Base-by-base conservation (phyloP, 2,113 vertebrate genomes). In the Haplochromis vanheusdeni region DNA sequence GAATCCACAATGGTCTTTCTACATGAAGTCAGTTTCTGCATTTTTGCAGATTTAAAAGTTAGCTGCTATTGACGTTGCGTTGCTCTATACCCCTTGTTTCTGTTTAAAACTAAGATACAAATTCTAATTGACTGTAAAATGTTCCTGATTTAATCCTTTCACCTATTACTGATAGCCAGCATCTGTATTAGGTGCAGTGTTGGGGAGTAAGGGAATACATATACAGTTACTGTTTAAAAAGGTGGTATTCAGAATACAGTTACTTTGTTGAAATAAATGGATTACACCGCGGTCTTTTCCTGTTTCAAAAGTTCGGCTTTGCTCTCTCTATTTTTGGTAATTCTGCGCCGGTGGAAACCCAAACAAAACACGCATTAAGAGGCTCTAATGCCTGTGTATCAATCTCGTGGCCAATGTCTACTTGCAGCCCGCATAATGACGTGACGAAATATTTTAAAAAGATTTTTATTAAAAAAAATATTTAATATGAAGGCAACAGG, bases 381-480 rank as follows among this genome's bases (percentile, higher is more conserved):
- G 45, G 14, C 45, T 47, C 6, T 16, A 47, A 47, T 47, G 14
- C 14, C 14, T 47, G 45, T 7, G 45, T 47, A 0, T 47, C 45
- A 47, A 47, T 47, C 45, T 47, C 6, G 14, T 47, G 42, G 1
- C 3, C 6, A 0, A 7, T 47, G 45, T 47, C 45, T 47, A 7
- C 14, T 47, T 47, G 45, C 14, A 47, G 42, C 42, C 42, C 2
- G 42, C 42, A 45, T 45, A 16, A 45, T 45, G 42, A 45, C 6
- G 0, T 45, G 14, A 47, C 3, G 6, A 47, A 47, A 47, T 47
- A 47, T 47, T 47, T 47, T 47, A 4, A 16, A 47, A 47, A 47
- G 3, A 16, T 16, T 47, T 47, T 47, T 47, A 47, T 45, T 2
- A 0, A 45, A 45, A 0, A 47, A 47, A 47, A 0, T 7, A 47